These are phyloP conservation scores for Pherbina coryleti DNA, from an alignment of 2,888 invertebrate genomes.

Conservation along the genomic window DNA sequence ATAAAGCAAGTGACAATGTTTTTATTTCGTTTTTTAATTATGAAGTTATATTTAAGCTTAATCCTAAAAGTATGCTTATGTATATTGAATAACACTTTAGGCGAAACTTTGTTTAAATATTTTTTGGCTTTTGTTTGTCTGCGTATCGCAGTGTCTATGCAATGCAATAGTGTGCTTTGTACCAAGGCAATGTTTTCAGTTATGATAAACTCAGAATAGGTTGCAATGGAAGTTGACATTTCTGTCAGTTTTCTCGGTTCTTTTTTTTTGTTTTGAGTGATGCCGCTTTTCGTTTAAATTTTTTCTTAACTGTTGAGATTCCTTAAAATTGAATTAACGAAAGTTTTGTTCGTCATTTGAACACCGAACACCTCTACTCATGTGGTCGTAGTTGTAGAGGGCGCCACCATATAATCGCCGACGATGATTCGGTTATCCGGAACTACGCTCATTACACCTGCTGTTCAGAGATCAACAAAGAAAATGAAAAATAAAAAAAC, in stretches of 20 bases:
- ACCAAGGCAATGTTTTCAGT: conserved; percentile 18
- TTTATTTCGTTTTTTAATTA: background rate
- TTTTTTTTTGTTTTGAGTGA: background rate
- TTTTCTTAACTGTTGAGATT: conserved; percentile 2
- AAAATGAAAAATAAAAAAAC: conserved; percentile 46
- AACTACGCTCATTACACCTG: conserved; percentile 74
- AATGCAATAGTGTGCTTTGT: conserved; percentile 19
- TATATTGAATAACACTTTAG: background rate
- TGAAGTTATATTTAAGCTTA: conserved; percentile 15
- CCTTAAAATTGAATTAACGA: background rate
- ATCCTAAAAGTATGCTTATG: conserved; percentile 13
- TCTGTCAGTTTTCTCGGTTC: background rate
- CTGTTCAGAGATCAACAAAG: conserved; percentile 48
- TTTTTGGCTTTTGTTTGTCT: background rate
- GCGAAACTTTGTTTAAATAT: background rate
- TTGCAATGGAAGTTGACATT: background rate
- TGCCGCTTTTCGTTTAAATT: background rate
- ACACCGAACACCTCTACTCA: conserved; percentile 34
- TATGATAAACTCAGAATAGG: background rate
- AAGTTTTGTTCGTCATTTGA: background rate
- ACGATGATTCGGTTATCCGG: conserved; percentile 77
- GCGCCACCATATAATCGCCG: conserved; percentile 75
- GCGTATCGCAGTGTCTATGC: background rate
- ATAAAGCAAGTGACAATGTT: background rate
- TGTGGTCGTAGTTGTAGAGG: conserved; percentile 66